phyloP scores from a whole-genome alignment of 2,888 invertebrate genomes.

The Danaus chrysippus region DNA sequence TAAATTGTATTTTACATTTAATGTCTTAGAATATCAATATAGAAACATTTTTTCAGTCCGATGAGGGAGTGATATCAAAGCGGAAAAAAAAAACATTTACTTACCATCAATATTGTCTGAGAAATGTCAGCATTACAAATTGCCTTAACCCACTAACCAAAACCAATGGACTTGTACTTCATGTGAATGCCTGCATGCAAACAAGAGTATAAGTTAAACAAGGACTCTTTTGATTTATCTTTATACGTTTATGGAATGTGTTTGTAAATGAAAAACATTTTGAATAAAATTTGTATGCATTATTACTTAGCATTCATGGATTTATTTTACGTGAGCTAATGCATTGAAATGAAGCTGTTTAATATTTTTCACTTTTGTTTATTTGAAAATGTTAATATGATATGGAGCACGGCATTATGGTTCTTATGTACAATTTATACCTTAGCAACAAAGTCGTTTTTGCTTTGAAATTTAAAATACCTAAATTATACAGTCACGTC shows the following conservation, averaged over 20 bases:
- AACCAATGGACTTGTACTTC: constrained; percentile 5
- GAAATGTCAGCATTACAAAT: constrained; percentile 30
- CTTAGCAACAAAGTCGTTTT: not conserved
- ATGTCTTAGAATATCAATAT: not conserved
- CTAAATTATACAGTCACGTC: constrained; percentile 17
- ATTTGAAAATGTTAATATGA: not conserved
- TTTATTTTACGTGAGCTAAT: not conserved
- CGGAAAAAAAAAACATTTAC: not conserved
- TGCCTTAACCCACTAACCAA: constrained; percentile 26
- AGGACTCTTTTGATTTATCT: too few relatives aligned
- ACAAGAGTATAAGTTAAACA: too few relatives aligned
- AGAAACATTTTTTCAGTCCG: not conserved
- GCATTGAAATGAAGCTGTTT: not conserved
- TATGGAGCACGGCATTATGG: not conserved
- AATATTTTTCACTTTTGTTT: not conserved
- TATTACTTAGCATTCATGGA: not conserved
- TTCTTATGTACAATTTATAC: not conserved
- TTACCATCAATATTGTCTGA: constrained; percentile 21
- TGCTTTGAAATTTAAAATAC: not conserved
- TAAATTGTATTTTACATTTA: not conserved
- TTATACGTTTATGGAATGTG: too few relatives aligned
- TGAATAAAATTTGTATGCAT: too few relatives aligned
- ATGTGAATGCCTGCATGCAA: too few relatives aligned
- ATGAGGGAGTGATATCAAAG: not conserved
- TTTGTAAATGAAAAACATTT: too few relatives aligned